phyloP scores from a whole-genome alignment of 2,797 vertebrate genomes.

The Gephyroberyx darwinii region DNA sequence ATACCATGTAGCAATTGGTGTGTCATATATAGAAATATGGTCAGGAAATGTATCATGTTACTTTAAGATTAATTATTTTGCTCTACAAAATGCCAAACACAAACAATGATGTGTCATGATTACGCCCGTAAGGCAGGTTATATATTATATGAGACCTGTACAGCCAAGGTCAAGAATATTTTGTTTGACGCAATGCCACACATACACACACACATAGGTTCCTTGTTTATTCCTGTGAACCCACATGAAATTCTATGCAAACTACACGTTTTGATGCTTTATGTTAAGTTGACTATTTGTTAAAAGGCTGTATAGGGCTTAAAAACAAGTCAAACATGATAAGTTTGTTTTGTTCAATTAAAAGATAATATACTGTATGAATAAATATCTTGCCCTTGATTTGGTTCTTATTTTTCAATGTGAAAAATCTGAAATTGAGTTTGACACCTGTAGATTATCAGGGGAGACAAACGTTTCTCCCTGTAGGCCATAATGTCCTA shows the following conservation, averaged over 20 bases:
- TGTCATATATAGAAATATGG: background rate
- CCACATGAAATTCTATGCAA: background rate
- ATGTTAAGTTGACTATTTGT: background rate
- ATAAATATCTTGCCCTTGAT: background rate
- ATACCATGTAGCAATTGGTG: no score
- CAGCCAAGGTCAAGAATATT: background rate
- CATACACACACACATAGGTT: no score
- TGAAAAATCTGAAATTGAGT: conserved; percentile 11
- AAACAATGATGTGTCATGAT: no score
- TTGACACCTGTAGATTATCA: conserved; percentile 19
- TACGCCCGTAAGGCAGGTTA: no score
- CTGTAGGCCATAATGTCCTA: conserved; percentile 23
- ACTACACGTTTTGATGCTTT: background rate
- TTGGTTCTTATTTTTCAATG: conserved; percentile 5
- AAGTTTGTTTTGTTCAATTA: conserved; percentile 12
- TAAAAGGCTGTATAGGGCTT: background rate
- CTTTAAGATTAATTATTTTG: no score
- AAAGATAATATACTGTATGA: conserved; percentile 1
- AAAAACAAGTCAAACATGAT: conserved; percentile 4
- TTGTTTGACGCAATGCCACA: no score
- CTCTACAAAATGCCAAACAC: no score
- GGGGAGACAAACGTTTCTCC: conserved; percentile 18
- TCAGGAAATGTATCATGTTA: background rate
- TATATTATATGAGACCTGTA: background rate
- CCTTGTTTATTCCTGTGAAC: no score